Percentiles rank a stretch among this genome's conserved stretches.
Conservation (phyloP, 2,797 vertebrate species). For the Antrozous pallidus region DNA sequence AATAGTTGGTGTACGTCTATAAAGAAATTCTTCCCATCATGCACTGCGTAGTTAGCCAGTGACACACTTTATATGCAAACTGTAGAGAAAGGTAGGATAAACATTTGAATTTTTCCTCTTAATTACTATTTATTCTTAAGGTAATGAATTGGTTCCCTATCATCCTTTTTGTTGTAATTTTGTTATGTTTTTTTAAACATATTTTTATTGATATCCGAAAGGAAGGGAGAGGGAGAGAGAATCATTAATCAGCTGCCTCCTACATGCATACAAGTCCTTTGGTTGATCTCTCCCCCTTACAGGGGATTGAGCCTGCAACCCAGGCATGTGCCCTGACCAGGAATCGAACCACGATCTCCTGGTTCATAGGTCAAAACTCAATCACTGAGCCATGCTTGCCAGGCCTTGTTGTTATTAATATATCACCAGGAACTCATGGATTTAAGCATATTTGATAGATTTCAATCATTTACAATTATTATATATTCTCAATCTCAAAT, state of each 20-base stretch:
- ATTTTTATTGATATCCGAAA: too few species aligned
- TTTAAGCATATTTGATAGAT: background rate
- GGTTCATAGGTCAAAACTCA: too few species aligned
- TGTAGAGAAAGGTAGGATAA: background rate
- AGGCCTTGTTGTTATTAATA: too few species aligned
- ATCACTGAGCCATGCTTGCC: too few species aligned
- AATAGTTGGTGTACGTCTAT: background rate
- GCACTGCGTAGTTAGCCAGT: background rate
- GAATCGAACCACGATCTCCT: too few species aligned
- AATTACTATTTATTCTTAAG: background rate
- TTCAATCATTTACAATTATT: background rate
- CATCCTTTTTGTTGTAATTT: background rate
- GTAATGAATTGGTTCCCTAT: background rate
- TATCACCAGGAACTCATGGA: background rate
- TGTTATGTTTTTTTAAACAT: background rate
- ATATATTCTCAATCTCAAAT: background rate
- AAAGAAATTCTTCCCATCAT: background rate
- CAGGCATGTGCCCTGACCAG: too few species aligned
- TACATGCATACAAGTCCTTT: too few species aligned
- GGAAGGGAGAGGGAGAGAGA: too few species aligned
- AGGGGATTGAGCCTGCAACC: too few species aligned
- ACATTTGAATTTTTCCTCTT: background rate
- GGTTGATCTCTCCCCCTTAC: too few species aligned
- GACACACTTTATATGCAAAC: background rate
- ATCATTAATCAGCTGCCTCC: too few species aligned